Conservation (phyloP, 2,888 invertebrate species). For the Strigamia crassipes region DNA sequence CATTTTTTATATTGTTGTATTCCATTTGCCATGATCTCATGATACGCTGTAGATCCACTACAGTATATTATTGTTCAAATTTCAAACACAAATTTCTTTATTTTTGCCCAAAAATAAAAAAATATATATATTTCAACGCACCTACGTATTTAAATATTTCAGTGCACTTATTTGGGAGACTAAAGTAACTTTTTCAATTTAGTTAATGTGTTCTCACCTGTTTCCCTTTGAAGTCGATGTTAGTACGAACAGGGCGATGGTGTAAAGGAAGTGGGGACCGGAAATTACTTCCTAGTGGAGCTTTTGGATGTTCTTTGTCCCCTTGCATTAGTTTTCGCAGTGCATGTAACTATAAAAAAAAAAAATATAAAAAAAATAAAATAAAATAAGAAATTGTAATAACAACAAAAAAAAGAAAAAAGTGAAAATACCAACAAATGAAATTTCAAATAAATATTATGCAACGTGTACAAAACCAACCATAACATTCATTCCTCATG, state of each 20-base stretch:
- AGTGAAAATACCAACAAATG: slow-evolving; percentile 3
- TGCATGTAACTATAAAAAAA: slow-evolving; percentile 75
- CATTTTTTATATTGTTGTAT: too few species aligned
- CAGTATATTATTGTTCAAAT: too few species aligned
- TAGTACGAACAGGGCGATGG: slow-evolving; percentile 92
- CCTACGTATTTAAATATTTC: background rate
- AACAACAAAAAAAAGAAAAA: background rate
- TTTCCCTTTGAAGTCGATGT: slow-evolving; percentile 79
- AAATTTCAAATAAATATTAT: slow-evolving; percentile 17
- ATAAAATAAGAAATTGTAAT: background rate
- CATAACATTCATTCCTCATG: slow-evolving; percentile 21
- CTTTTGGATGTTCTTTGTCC: slow-evolving; percentile 80
- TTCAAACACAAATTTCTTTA: too few species aligned
- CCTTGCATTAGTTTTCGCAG: slow-evolving; percentile 88
- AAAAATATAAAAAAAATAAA: slow-evolving; percentile 46
- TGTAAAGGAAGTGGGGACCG: slow-evolving; percentile 90
- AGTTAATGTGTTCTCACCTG: slow-evolving; percentile 48
- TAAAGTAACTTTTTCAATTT: slow-evolving; percentile 10
- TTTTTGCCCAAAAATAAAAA: background rate
- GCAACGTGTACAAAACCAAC: slow-evolving; percentile 21
- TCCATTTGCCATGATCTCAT: too few species aligned
- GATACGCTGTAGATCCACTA: too few species aligned
- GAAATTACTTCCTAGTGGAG: slow-evolving; percentile 91
- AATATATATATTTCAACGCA: slow-evolving; percentile 2
- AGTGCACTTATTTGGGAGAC: background rate